Base-by-base conservation (phyloP, 1,140 invertebrate genomes). In the Diabrotica virgifera region DNA sequence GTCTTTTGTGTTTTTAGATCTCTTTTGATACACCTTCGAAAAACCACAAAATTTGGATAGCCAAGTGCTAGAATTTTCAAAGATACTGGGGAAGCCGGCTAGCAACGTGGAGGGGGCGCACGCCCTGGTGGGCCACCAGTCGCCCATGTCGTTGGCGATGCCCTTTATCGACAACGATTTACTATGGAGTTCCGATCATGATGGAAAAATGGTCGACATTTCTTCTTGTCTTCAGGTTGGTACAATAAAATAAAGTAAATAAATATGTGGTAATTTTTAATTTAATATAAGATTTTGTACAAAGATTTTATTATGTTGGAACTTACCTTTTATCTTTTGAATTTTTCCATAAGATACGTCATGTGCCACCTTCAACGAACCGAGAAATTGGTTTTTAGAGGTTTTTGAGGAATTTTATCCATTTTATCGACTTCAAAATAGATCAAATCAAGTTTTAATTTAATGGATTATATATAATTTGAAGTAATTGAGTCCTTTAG, bases 151-250 rank as follows among this genome's bases (percentile, higher is more conserved):
- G 82, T 84, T 85, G 86, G 86, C 86, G 84, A 95, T 95, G 93
- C 92, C 93, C 83, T 95, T 95, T 85, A 94, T 95, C 82, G 92
- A 95, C 84, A 93, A 95, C 85, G 92, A 94, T 77, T 81, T 92
- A 70, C 87, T 94, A 71, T 95, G 92, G 93, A 92, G 92, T 85
- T 90, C 90, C 77, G 91, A 94, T 84, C 92, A 91, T 81, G 92
- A 94, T 81, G 91, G 90, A 78, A 94, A 92, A 82, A 93, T 95
- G 86, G 92, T 94, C 67, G 93, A 95, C 79, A 83, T 94, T 69
- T 90, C 90, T 67, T 89, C 89, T 78, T 94, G 92, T 81, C 86
- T 94, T 76, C 88, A 90, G 85, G 92, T 92, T 81, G 82, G 82
- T 54, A 53, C 2, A 46, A 46, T 46, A 46, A 46, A 8, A 46